Evolutionary conservation across 1,140 invertebrate genomes (phyloP).

Genomic region (Dendroctonus valens): DNA sequence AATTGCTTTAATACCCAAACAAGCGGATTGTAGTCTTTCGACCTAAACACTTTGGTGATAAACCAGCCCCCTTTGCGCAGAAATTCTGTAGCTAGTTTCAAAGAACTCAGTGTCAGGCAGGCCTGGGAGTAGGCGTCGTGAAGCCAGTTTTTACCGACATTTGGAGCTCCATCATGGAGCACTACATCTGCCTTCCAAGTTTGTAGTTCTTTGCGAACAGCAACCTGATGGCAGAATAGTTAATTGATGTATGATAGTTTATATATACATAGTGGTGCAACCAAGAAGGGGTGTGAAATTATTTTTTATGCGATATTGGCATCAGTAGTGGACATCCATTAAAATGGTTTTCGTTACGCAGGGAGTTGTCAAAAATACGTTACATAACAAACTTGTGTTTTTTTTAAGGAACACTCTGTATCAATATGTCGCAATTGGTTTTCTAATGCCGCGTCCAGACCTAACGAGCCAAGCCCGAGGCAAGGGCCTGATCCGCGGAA

Average conservation of each 20-base stretch:
- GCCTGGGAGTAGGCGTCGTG: conserved; percentile 97
- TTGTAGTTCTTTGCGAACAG: conserved; percentile 81
- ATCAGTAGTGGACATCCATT: too few relatives aligned
- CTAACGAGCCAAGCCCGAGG: too few relatives aligned
- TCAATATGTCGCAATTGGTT: too few relatives aligned
- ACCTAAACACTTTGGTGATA: conserved; percentile 98
- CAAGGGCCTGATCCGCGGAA: too few relatives aligned
- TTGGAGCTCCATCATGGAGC: conserved; percentile 97
- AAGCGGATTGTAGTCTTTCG: conserved; percentile 95
- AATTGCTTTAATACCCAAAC: conserved; percentile 96
- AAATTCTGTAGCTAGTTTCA: conserved; percentile 92
- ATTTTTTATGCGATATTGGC: too few relatives aligned
- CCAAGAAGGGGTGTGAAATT: too few relatives aligned
- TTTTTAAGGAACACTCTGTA: too few relatives aligned
- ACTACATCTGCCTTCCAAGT: conserved; percentile 97
- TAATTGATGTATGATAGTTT: not conserved
- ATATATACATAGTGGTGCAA: too few relatives aligned
- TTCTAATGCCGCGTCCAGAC: too few relatives aligned
- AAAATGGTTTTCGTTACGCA: too few relatives aligned
- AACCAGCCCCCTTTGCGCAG: conserved; percentile 94
- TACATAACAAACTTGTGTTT: too few relatives aligned
- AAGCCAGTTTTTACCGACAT: conserved; percentile 97
- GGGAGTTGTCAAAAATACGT: too few relatives aligned
- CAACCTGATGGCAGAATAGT: conserved; percentile 46
- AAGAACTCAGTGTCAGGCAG: conserved; percentile 83